Evolutionary conservation across 2,113 vertebrate species (phyloP), one percentile per base, ranked within the genome.

Genomic region (Rhea americana): DNA sequence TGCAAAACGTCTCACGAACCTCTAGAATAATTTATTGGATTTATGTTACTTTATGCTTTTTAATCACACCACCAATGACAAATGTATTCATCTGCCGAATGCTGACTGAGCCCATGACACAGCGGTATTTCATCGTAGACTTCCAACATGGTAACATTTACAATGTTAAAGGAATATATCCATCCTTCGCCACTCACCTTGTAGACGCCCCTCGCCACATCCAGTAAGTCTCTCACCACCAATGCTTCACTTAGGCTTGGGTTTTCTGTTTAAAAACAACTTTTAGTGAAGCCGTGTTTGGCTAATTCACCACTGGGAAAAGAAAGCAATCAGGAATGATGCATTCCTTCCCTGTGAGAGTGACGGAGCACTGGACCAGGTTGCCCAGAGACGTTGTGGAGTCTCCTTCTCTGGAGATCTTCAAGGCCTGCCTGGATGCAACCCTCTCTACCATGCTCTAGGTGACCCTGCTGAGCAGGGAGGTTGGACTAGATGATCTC

Each of bases 241-340:
- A 1, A 77, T 30, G 53, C 50, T 88, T 85, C 75, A 77, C 56
- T 78, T 93, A 45, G 56, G 43, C 45, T 78, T 83, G 24, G 48
- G 65, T 85, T 32, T 47, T 91, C 26, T 14, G 7, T 10, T 71
- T 43, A 51, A 93, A 87, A 83, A 16, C 39, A 90, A 65, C 48
- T 72, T 90, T 13, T 72, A 86, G 74, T 74, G 83, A 92, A 85
- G 96, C 83, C 43, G 25, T 77, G 67, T 87, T 82, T 87, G 77
- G 82, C 55, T 77, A 81, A 82, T 93, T 93, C 58, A 77, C 71
- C 68, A 28, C 15, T 0, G 45, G 66, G 85, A 91, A 73, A 80
- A 32, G 47, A 95, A 96, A 90, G 87, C 62, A 95, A 90, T 89
- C 93, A 93, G 87, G 75, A 82, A 80, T 5, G 66, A 56, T 35